phyloP scores from a whole-genome alignment of 2,113 vertebrate genomes.

The Ardeotis arabs region DNA sequence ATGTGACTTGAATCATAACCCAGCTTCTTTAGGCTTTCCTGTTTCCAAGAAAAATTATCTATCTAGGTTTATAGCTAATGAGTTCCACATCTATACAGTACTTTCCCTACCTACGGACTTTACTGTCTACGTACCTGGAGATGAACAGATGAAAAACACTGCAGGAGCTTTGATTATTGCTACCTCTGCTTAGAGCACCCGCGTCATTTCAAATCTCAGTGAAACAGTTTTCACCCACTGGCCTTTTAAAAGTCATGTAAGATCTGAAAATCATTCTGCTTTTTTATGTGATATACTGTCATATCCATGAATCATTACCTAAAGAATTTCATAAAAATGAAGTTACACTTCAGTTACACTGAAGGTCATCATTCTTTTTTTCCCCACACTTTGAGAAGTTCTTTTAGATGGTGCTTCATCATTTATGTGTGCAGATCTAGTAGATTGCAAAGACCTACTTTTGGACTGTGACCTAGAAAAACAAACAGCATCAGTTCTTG shows the following conservation, averaged over 20 bases:
- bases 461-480: slow-evolving; percentile 13
- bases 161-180: background rate
- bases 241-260: background rate
- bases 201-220: background rate
- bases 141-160: background rate
- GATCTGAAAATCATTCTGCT: background rate
- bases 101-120: background rate
- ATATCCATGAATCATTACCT: background rate
- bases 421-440: background rate
- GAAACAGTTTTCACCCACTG: background rate
- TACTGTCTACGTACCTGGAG: background rate
- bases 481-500: background rate
- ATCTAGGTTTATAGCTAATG: background rate
- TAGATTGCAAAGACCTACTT: background rate
- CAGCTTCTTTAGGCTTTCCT: background rate
- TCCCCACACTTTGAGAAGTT: background rate
- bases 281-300: background rate
- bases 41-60: background rate
- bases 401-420: background rate
- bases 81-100: background rate
- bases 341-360: background rate
- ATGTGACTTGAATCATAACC: background rate
- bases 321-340: slow-evolving; percentile 1
- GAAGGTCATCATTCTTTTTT: background rate
- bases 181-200: background rate